Evolutionary conservation across 1,140 invertebrate species (phyloP), one percentile per base, ranked within the genome.

Genomic region (Drosophila bocqueti): DNA sequence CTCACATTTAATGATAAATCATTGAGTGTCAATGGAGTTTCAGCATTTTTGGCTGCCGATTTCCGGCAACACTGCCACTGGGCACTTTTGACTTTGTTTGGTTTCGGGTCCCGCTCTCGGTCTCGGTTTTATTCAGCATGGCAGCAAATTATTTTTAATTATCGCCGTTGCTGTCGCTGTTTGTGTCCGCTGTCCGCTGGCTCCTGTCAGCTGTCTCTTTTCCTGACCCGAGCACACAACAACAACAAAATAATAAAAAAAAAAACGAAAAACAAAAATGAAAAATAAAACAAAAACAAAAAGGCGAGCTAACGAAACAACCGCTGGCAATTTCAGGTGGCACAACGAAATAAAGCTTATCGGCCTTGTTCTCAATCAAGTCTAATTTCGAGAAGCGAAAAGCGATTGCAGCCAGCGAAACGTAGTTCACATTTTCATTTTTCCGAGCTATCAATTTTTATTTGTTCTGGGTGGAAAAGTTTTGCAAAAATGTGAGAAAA

Each of bases 141-240:
- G 65, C 65, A 58, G 76, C 76, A 79, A 87, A 87, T 87, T 87
- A 87, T 87, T 87, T 87, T 87, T 87, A 86, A 86, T 86, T 86
- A 86, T 86, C 83, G 76, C 54, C 74, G 67, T 79, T 55, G 79
- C 83, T 86, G 83, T 74, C 77, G 77, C 62, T 49, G 50, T 55
- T 57, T 36, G 67, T 85, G 79, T 85, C 77, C 80, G n/a, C 55
- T 84, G 66, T 81, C 81, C 52, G 46, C 67, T 84, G 81, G 73
- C 82, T 69, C 76, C 80, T 85, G 71, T 57, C 83, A 57, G 36
- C 54, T 38, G 38, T 40, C 54, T 40, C 36, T 57, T 40, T 40
- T 24, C 54, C 54, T 40, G 54, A 57, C 54, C 54, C 36, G n/a
- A 26, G 13, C 26, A 31, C 18, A 24, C 4, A 31, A 26, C 36